Evolutionary conservation across 2,888 invertebrate species (phyloP).

Genomic region (Epinotia bilunana): DNA sequence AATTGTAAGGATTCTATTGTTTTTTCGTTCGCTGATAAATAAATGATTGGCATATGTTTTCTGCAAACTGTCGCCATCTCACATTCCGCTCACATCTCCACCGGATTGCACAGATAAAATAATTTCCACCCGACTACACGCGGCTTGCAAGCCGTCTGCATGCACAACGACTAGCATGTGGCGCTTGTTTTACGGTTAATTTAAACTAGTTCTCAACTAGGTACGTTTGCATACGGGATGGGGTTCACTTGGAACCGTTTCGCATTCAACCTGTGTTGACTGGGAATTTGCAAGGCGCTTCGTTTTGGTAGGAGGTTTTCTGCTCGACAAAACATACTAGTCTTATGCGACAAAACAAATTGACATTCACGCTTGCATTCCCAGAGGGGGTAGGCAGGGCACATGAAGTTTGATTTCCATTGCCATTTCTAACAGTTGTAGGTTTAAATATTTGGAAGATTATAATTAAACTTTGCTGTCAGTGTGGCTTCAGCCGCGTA

Average conservation of each 20-base stretch:
- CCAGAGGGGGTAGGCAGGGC: no score
- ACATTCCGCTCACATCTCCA: background rate
- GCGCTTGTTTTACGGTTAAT: slow-evolving; percentile 35
- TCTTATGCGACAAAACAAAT: no score
- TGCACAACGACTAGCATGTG: slow-evolving; percentile 15
- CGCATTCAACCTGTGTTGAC: background rate
- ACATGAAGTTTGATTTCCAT: no score
- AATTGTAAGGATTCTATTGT: no score
- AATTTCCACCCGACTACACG: background rate
- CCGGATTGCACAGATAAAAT: slow-evolving; percentile 22
- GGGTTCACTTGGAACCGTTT: slow-evolving; percentile 10
- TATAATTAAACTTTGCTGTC: no score
- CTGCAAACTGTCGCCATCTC: background rate
- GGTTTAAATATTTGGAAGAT: no score
- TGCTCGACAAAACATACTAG: no score
- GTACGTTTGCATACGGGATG: slow-evolving; percentile 23
- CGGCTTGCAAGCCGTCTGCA: slow-evolving; percentile 14
- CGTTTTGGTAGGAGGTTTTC: background rate
- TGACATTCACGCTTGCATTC: no score
- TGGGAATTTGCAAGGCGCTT: background rate
- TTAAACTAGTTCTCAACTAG: slow-evolving; percentile 28
- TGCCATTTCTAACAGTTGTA: no score
- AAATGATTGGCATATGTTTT: background rate
- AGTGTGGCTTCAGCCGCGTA: no score
- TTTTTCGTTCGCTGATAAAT: no score